Evolutionary conservation across 2,888 invertebrate species (phyloP), one percentile per base, ranked within the genome.

Genomic region (Caradrina kadenii): DNA sequence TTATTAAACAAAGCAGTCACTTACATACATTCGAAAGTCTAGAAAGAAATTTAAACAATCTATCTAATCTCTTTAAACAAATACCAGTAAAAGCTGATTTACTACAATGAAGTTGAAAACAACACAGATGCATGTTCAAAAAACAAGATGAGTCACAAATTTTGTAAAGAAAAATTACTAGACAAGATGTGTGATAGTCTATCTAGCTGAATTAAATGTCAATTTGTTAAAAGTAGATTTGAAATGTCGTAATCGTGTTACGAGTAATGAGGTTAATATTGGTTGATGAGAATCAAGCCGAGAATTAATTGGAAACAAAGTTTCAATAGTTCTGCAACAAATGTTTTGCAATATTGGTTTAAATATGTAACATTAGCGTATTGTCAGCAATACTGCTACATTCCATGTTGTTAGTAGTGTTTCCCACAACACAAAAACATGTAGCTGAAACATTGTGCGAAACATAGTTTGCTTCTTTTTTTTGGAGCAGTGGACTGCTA

Each of bases 191-290:
- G 15, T 35, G 8, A 17, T 26, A 42, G n/a, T 21, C 53, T 26
- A 35, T 26, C 19, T 19, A 31, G 15, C 26, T 2, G 76, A 42
- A 69, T 75, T 73, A 62, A 73, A 75, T 75, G 75, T 39, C 76
- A 75, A 76, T 73, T 62, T 56, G 73, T 73, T 69, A 61, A 75
- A 75, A 68, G 59, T 75, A 73, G 75, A 75, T 50, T 39, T 35
- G 35, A 35, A 19, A 67, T 74, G 59, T 67, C 39, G 53, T 49
- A 68, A 68, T 54, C 17, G 66, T 31, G 21, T 26, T 53, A 2
- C 35, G 26, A 66, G 48, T 58, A 65, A 56, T 52, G 45, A 53
- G 70, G 31, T 2, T 54, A 22, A 49, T 65, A 7, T 42, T 13
- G 15, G 42, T 15, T 42, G 42, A 42, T 42, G 42, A 15, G 3